Evolutionary conservation across 1,140 invertebrate genomes (phyloP), one percentile per base, ranked within the genome.

Genomic region (Tetramorium alpestre): DNA sequence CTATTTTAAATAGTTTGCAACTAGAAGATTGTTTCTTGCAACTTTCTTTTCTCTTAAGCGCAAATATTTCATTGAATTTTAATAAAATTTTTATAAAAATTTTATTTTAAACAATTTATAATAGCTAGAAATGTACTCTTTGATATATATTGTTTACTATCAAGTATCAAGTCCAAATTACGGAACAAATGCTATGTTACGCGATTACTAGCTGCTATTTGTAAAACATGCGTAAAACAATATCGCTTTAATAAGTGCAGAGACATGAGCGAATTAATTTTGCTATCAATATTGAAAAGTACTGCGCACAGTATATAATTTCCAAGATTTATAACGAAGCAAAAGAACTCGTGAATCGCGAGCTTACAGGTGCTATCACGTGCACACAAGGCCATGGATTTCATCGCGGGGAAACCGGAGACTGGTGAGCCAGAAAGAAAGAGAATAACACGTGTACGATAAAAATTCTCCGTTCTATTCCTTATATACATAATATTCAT

Each of bases 401-500:
- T 10, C 44, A 22, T 47, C 22, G n/a, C n/a, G 10, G 10, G 58
- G 49, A 56, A 75, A 38, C n/a, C 33, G 25, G 56, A 65, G 49
- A 81, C n/a, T 67, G 76, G 49, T 22, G 13, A 58, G 25, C n/a
- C 62, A 69, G 33, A 67, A 76, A 44, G 51, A 33, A 87, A 64
- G 16, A 60, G 56, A 84, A 54, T 62, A 64, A 87, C 7, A 82
- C 69, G 25, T 54, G 25, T 87, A 62, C 51, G 80, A 87, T 75
- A 78, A 87, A 85, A 85, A 70, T 87, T 75, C 41, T 80, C 58
- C 67, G 56, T 62, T 87, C 78, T 87, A 85, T 87, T 84, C 65
- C 58, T 93, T 94, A 93, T 93, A 92, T 94, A 93, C 91, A 93
- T 94, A 91, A 92, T 93, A 87, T 89, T 93, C 87, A 91, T 94